Evolutionary conservation across 1,140 invertebrate genomes (phyloP).

Genomic region (Physella acuta): DNA sequence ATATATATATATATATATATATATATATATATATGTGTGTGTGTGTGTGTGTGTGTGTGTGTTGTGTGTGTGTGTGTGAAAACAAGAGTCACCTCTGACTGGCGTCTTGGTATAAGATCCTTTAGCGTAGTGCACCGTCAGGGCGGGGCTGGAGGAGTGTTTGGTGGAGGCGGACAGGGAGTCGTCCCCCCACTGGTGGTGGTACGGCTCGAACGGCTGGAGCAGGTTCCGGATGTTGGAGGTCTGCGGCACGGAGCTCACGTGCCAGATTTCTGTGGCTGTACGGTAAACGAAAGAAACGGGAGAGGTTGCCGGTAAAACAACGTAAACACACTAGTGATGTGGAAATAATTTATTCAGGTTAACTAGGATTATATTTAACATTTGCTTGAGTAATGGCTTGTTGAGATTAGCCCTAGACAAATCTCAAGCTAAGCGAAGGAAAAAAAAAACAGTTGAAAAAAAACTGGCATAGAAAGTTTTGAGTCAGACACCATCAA

Average conservation of each 20-base stretch:
- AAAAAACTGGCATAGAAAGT: no score
- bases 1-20: no score
- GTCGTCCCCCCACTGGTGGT: conserved; percentile 19
- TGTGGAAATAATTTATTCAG: no score
- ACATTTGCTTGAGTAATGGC: background rate
- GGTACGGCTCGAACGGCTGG: conserved; percentile 2
- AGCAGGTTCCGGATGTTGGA: conserved; percentile 2
- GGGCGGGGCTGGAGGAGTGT: background rate
- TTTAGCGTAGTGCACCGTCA: conserved; percentile 6
- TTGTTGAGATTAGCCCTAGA: background rate
- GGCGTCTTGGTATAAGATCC: background rate
- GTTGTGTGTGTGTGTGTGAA: no score
- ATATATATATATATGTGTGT: no score
- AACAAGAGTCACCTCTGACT: background rate
- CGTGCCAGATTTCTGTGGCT: conserved; percentile 7
- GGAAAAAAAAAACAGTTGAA: no score
- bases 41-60: no score
- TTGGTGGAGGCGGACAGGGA: conserved; percentile 6
- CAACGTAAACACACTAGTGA: background rate
- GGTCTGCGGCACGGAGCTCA: background rate
- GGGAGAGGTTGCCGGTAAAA: background rate
- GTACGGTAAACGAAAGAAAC: background rate
- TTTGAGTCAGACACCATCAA: no score
- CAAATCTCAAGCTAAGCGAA: background rate
- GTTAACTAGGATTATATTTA: no score